A percentile compares a stretch with the other conserved stretches of the same genome.
Conservation (phyloP, 2,888 invertebrate genomes). For the Drosophila flavopinicola region DNA sequence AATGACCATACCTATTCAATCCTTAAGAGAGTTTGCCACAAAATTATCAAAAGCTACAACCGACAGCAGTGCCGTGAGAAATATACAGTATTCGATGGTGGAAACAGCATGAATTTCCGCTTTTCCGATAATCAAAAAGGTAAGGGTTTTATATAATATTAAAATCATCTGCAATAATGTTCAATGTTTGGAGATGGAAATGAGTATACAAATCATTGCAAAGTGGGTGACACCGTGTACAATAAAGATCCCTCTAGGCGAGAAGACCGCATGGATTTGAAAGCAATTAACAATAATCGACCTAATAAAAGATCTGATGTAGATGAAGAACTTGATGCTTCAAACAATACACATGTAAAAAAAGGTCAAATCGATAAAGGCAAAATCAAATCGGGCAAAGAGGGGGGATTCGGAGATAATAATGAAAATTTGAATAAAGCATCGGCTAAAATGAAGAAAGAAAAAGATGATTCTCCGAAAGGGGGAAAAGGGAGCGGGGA, state of each 20-base stretch:
- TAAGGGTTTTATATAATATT: constrained; percentile 10
- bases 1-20: constrained; percentile 71
- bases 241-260: constrained; percentile 1
- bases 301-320: not conserved
- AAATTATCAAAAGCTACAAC: constrained; percentile 70
- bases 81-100: constrained; percentile 78
- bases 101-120: constrained; percentile 58
- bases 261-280: constrained; percentile 3
- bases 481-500: constrained; percentile 9
- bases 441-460: constrained; percentile 7
- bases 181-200: constrained; percentile 1
- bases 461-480: not conserved
- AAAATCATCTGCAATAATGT: not conserved
- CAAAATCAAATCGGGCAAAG: constrained; percentile 2
- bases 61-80: constrained; percentile 67
- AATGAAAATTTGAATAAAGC: not conserved
- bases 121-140: constrained; percentile 18
- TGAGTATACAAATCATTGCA: not conserved
- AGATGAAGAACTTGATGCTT: not conserved
- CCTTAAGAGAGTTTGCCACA: constrained; percentile 78
- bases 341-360: constrained; percentile 12
- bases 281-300: constrained; percentile 2
- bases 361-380: not conserved
- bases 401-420: not conserved
- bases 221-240: not conserved